These are phyloP conservation scores for Polypedilum vanderplanki DNA, from an alignment of 1,140 invertebrate species.

Conservation along the genomic window DNA sequence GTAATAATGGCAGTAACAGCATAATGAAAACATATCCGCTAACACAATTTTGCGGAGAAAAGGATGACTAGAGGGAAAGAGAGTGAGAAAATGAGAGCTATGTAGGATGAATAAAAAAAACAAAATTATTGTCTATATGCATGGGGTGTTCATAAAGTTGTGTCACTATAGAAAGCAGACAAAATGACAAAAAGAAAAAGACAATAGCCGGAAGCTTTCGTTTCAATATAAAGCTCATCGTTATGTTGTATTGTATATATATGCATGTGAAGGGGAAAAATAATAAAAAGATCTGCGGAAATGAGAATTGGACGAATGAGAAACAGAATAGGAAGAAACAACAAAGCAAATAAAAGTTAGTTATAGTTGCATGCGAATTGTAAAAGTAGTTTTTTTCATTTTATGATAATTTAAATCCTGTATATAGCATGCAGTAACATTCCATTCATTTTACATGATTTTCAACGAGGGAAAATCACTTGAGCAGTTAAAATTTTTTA, in stretches of 20 bases:
- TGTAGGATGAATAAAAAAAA: background rate
- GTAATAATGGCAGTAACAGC: background rate
- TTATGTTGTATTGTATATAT: too few species aligned
- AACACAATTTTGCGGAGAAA: slow-evolving; percentile 1
- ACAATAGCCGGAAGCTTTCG: slow-evolving; percentile 10
- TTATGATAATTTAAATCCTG: slow-evolving; percentile 19
- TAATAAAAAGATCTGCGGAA: too few species aligned
- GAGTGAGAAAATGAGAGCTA: background rate
- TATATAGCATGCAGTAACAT: background rate
- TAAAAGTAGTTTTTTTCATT: background rate
- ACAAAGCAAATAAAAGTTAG: background rate
- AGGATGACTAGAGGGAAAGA: background rate
- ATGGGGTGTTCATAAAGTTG: background rate
- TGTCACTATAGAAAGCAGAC: background rate
- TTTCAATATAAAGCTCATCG: slow-evolving; percentile 3
- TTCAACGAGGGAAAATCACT: too few species aligned
- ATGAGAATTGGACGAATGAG: background rate
- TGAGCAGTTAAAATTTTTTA: too few species aligned
- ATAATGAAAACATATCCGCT: slow-evolving; percentile 18
- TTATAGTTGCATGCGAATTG: background rate
- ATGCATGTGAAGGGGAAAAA: background rate
- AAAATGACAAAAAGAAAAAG: background rate
- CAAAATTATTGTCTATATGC: background rate
- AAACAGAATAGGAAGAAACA: background rate
- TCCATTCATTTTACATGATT: too few species aligned